phyloP scores from a whole-genome alignment of 2,797 vertebrate genomes.

The Myotis myotis region DNA sequence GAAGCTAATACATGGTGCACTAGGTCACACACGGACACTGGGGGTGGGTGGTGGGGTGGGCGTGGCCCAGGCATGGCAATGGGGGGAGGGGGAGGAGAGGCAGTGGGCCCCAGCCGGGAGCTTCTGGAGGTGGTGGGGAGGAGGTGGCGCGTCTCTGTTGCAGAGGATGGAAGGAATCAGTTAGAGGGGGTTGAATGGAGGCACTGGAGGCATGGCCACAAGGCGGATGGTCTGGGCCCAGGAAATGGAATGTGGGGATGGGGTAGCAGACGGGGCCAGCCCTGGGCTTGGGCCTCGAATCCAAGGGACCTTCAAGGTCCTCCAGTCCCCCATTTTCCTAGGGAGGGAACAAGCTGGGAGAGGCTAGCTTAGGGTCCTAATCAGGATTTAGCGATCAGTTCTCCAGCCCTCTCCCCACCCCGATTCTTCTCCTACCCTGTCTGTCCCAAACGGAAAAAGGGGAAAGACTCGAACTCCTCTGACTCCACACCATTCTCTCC shows the following conservation, averaged over 20 bases:
- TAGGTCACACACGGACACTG: constrained; percentile 80
- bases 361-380: background rate
- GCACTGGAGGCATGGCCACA: constrained; percentile 74
- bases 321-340: background rate
- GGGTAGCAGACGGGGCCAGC: constrained; percentile 9
- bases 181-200: constrained; percentile 72
- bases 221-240: constrained; percentile 45
- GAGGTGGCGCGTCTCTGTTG: constrained; percentile 60
- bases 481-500: background rate
- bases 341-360: background rate
- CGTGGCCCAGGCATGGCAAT: constrained; percentile 79
- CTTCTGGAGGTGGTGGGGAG: constrained; percentile 57
- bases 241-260: background rate
- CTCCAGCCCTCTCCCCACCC: background rate
- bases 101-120: constrained; percentile 74
- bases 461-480: background rate
- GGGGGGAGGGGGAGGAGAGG: constrained; percentile 88
- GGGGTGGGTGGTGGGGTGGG: constrained; percentile 68
- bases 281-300: background rate
- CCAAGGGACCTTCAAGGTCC: background rate
- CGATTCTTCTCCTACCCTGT: background rate
- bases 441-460: background rate
- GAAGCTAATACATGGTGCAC: constrained; percentile 92
- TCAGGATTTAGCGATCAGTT: background rate
- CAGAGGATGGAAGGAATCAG: constrained; percentile 69